Evolutionary conservation across 2,113 vertebrate genomes (phyloP), one percentile per base, ranked within the genome.

Genomic region (Barnardius zonarius): DNA sequence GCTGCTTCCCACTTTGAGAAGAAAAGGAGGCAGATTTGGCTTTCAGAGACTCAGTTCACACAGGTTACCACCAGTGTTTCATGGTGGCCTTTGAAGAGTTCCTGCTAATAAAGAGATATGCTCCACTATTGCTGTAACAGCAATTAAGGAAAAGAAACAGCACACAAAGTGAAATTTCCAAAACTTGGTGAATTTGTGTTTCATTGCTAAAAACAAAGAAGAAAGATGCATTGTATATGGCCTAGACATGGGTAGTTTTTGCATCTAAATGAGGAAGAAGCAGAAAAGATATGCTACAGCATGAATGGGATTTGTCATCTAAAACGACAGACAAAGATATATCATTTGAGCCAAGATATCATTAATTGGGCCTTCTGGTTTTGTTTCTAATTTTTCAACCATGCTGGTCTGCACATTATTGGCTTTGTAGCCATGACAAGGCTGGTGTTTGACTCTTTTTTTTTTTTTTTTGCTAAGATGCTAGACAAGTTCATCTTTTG

Each of bases 401-500:
- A 33, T 0, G 0, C 13, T 68, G 23, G 30, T 69, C 57, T 91
- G 69, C 66, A 55, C 69, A 52, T 78, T 89, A 24, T 59, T 75
- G 51, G 76, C 33, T 80, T 92, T 86, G 76, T 74, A 88, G 86
- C 33, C 72, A 30, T 17, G 41, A 77, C 48, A 86, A 68, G 46
- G 62, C 44, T 83, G 63, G 30, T 90, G n/a, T 61, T 84, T 92
- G 76, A 92, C 79, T 94, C 64, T 80, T 83, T 55, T 90, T 41
- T 37, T 55, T 88, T 93, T 88, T 93, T 37, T 88, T 92, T 82
- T 41, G 16, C 72, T 79, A 90, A 92, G 83, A 93, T 30, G 73
- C 69, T 91, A 95, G 93, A 92, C 89, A 91, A 94, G 62, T 93
- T 96, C 66, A 86, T 96, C 92, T 91, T 96, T 81, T 51, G 37